phyloP scores from a whole-genome alignment of 2,797 vertebrate species.

The Phaenicophaeus curvirostris region DNA sequence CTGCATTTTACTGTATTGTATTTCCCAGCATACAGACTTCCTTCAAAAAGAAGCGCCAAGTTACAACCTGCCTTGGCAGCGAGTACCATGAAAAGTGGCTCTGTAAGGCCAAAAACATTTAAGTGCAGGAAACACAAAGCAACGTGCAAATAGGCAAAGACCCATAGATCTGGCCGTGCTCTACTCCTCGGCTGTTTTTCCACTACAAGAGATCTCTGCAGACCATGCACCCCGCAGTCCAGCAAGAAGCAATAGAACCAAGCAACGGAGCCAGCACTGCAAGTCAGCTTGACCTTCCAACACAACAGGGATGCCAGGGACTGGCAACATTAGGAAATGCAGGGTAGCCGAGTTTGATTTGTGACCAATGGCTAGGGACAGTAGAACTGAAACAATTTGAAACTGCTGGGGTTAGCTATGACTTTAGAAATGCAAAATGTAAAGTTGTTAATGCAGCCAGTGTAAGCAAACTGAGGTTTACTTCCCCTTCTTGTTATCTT shows the following conservation, averaged over 20 bases:
- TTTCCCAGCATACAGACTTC: not conserved
- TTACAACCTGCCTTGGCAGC: not conserved
- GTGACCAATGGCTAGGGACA: not conserved
- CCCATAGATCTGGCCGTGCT: not conserved
- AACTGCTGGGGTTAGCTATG: not conserved
- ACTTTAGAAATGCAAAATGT: not conserved
- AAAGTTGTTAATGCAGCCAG: not conserved
- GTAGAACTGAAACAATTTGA: not conserved
- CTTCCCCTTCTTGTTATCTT: not conserved
- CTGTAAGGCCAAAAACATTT: not conserved
- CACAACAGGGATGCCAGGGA: fast-evolving
- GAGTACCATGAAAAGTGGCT: fast-evolving
- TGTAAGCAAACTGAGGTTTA: not conserved
- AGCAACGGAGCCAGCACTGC: not conserved
- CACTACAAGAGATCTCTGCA: not conserved
- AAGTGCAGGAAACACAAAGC: not conserved
- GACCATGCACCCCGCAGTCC: too few relatives aligned
- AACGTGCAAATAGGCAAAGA: not conserved
- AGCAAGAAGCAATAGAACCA: fast-evolving
- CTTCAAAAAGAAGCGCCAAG: not conserved
- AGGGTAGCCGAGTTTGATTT: not conserved
- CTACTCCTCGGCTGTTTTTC: not conserved
- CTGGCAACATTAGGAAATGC: not conserved
- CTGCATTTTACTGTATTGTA: not conserved
- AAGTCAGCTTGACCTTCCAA: not conserved